Base-by-base conservation (phyloP, 2,888 invertebrate genomes). In the Julus scandinavius region DNA sequence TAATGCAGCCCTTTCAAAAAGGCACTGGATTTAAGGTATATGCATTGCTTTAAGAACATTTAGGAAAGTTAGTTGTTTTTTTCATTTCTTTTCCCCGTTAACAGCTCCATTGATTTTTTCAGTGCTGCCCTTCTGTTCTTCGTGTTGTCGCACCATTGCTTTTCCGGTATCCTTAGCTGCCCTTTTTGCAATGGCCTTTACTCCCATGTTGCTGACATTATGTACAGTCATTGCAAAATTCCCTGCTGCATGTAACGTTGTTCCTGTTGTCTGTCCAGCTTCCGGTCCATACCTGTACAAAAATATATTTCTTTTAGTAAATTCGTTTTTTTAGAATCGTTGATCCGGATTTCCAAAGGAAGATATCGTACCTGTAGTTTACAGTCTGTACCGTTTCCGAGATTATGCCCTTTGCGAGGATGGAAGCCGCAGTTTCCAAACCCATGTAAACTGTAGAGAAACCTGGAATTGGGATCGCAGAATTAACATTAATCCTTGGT, bases 351-450 rank as follows among this genome's bases (percentile, higher is more conserved):
- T 54, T 54, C 13, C 9, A 54, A 15, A 15, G 15, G 9, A 15
- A 54, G 17, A 54, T 54, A 3, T 72, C 29, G 11, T 93, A 96
- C 96, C 95, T 96, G 91, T 96, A 94, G 90, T 95, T 93, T 80
- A 96, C 95, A 88, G 96, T 94, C 91, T 94, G 94, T 0, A 96
- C 96, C 0, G 96, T 96, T 92, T 96, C 96, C 90, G 95, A 93
- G 87, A 95, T 94, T 41, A 96, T 91, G 89, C 91, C 92, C 86
- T 91, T 91, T 11, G 95, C 96, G 87, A 94, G 91, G 86, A 94
- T 94, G 88, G 93, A 93, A 0, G 96, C 96, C 0, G 96, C 96
- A 86, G 94, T 93, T 91, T 96, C 96, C 72, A 96, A 92, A 2
- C 96, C 95, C 90, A 94, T 93, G 91, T 95, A 96, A 15, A 96